Evolutionary conservation across 1,140 invertebrate genomes (phyloP), one percentile per base, ranked within the genome.

Genomic region (Dryas iulia): DNA sequence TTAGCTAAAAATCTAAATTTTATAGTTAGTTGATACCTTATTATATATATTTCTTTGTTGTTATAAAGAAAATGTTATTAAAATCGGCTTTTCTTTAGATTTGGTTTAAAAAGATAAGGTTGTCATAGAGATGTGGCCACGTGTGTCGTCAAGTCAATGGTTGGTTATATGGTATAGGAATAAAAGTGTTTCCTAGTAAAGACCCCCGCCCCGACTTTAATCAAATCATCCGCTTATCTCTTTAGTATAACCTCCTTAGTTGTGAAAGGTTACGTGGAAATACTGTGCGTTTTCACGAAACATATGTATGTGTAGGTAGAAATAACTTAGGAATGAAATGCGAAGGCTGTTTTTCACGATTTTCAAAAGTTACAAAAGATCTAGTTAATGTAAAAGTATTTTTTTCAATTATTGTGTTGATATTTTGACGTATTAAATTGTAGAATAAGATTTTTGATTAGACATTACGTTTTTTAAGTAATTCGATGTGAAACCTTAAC

Each of bases 141-240:
- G 39, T 47, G 39, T 47, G 7, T 47, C 35, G 35, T 47, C 0
- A 10, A 21, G 39, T 21, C 18, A 21, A 47, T 10, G 18, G 14
- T 18, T 18, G 39, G 6, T 47, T 6, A 47, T 47, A 47, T 2
- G 10, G 39, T 18, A n/a, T n/a, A n/a, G n/a, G n/a, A n/a, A n/a
- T n/a, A 47, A 39, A 39, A 6, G n/a, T 47, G 39, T 47, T 47
- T 21, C 0, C 7, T 47, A 7, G 14, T 47, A 21, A 47, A 47
- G 39, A 47, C 39, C 53, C 6, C 53, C 53, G 53, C 53, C 53
- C 53, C 24, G 11, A 25, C 21, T 71, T 66, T 69, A 72, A 72
- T 72, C 64, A 72, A 72, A 72, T 72, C 70, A 72, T 63, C 59
- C 53, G 65, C 64, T 72, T 72, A 67, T 72, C 64, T 67, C 63